phyloP scores from a whole-genome alignment of 2,888 invertebrate species.

The Ormyrus rosae region DNA sequence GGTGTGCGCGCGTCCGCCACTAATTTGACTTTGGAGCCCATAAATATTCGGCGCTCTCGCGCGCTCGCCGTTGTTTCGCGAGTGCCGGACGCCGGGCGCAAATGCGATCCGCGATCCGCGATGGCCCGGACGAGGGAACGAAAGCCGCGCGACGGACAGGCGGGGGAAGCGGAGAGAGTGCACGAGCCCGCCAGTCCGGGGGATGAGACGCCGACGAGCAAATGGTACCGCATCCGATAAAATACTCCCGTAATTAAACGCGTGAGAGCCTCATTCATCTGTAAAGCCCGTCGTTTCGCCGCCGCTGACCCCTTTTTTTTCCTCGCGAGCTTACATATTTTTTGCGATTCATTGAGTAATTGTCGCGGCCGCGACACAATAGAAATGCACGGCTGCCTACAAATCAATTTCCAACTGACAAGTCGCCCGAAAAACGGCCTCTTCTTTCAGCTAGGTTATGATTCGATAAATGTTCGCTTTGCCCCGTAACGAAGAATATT shows the following conservation, averaged over 20 bases:
- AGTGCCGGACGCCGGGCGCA: constrained; percentile 12
- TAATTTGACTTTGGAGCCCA: constrained; percentile 76
- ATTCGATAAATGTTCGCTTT: no score
- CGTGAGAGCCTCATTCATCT: constrained; percentile 70
- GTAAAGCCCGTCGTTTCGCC: constrained; percentile 56
- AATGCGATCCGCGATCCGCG: constrained; percentile 56
- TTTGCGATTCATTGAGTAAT: constrained; percentile 40
- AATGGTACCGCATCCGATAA: constrained; percentile 72
- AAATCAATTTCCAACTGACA: no score
- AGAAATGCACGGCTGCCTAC: no score
- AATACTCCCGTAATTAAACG: constrained; percentile 75
- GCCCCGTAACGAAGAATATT: no score
- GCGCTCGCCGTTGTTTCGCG: constrained; percentile 36
- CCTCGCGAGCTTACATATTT: constrained; percentile 11
- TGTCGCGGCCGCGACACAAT: background rate
- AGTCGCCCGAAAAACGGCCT: no score
- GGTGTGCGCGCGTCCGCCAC: constrained; percentile 75
- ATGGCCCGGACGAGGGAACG: constrained; percentile 52
- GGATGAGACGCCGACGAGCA: constrained; percentile 54
- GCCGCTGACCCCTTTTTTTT: constrained; percentile 39
- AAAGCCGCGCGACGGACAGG: constrained; percentile 52
- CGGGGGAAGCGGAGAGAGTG: constrained; percentile 56
- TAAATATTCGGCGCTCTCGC: constrained; percentile 71
- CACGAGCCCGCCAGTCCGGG: constrained; percentile 58
- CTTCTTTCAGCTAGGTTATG: no score